Percentiles rank a stretch among this genome's conserved stretches.
These are phyloP conservation scores for Lamproptera curius DNA, from an alignment of 2,888 invertebrate species.

Conservation along the genomic window DNA sequence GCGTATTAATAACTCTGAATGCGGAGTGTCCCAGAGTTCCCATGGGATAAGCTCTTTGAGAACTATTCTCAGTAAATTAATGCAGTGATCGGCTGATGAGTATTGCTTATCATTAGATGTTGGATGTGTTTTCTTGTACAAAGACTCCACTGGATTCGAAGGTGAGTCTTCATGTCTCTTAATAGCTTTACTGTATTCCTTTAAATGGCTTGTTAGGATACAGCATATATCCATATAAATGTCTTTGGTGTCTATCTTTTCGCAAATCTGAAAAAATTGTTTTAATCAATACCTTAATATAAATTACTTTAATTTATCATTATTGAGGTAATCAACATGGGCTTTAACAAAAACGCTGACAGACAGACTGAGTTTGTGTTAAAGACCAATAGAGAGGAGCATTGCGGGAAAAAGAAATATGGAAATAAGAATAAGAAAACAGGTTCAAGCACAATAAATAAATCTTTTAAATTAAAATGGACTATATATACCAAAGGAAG, in stretches of 20 bases:
- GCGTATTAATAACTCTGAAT: slow-evolving; percentile 79
- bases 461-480: no score
- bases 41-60: slow-evolving; percentile 81
- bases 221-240: slow-evolving; percentile 67
- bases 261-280: slow-evolving; percentile 59
- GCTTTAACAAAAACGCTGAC: no score
- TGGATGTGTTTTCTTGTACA: slow-evolving; percentile 67
- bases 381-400: no score
- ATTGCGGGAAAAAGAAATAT: no score
- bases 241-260: slow-evolving; percentile 67
- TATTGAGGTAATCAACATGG: no score
- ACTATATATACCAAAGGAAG: no score
- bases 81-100: slow-evolving; percentile 75
- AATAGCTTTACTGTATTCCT: slow-evolving; percentile 80
- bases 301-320: no score
- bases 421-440: no score
- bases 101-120: slow-evolving; percentile 54
- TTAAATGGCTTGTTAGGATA: slow-evolving; percentile 78
- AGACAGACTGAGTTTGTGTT: no score
- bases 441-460: no score
- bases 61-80: slow-evolving; percentile 77
- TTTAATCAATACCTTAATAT: no score
- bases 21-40: slow-evolving; percentile 83
- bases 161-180: slow-evolving; percentile 75
- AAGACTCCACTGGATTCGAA: slow-evolving; percentile 56